Evolutionary conservation across 2,888 invertebrate genomes (phyloP), one percentile per base, ranked within the genome.

Genomic region (Onchidella celtica): DNA sequence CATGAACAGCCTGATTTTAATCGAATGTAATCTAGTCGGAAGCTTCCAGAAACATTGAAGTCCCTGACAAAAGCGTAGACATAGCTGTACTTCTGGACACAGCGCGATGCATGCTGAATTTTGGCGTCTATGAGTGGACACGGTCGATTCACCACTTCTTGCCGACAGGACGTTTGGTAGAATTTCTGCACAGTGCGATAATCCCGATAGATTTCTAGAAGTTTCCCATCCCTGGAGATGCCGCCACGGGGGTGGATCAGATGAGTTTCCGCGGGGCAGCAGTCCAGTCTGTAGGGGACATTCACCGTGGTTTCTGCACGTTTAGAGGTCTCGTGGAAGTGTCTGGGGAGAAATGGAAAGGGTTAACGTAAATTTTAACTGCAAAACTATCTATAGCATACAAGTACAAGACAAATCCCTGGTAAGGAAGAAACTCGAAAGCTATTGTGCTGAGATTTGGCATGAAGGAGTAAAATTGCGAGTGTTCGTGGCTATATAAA

Each of bases 1-100:
- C 97, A 97, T 90, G 96, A 95, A 94, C 97, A 97, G 59, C 97
- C 97, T 87, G 96, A 96, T 82, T 97, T 95, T 84, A 97, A 95
- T 89, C 95, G 94, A 89, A 97, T 96, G 94, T 97, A 97, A 94
- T 97, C 97, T 93, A 97, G 94, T 84, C 96, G 95, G 95, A 96
- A 97, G 14, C 89, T 90, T 93, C 85, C 94, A 93, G 94, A 91
- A 34, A 92, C 88, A 74, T 94, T 94, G 85, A 94, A 94, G 90
- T 96, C 95, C 88, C 96, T 95, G 81, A 97, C 96, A 87, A 97
- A 94, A 79, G 97, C 97, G 94, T 97, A 97, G 3, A 96, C 96
- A 92, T 96, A 97, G 69, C 96, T 96, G 93, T 96, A 96, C 92
- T 96, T 96, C 92, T 97, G 97, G 69, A 96, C 96, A 94, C 97